Base-by-base conservation (phyloP, 2,888 invertebrate species). In the Andrena haemorrhoa region DNA sequence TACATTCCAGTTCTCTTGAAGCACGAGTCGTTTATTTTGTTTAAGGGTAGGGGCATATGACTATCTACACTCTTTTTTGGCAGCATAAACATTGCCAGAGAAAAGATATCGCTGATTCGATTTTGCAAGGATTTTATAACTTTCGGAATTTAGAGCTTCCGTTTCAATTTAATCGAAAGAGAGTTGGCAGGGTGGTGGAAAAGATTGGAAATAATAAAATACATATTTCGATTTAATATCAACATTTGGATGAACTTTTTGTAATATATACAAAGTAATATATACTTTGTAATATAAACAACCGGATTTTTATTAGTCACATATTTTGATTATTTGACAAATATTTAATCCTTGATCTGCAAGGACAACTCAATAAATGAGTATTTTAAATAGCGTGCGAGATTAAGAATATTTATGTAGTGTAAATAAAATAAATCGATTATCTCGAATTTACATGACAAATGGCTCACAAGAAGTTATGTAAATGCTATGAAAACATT, bases 1-100 rank as follows among this genome's bases (percentile, higher is more conserved):
- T 73, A 53, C 77, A 66, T 77, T 77, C 77, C 73, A 66, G 60
- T 35, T 73, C 65, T 66, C 29, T 66, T 51, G 20, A 41, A 49
- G 10, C 77, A 60, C 47, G 8, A n/a, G 26, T 65, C 16, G 65
- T 35, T 77, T 66, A 41, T 35, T 31, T 73, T 77, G 51, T 77
- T 31, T 12, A 29, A 66, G 65, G 33, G 29, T 35, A 31, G 60
- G 16, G 71, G 63, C 49, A 58, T 29, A 58, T 72, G 65, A 61
- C 65, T 61, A 10, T 29, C 1, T 10, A 12, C 49, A 6, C 10
- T 61, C 29, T 77, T 73, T 65, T 73, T 64, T 65, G 29, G 6
- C 8, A 29, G 12, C 16, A 23, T 29, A 35, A 49, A 33, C 31
- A 35, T 29, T 49, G 35, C 1, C 20, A 33, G 1, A n/a, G 12